Percentiles rank a stretch among this genome's conserved stretches.
phyloP scores from a whole-genome alignment of 2,888 invertebrate genomes.

The Synanthedon myopaeformis region DNA sequence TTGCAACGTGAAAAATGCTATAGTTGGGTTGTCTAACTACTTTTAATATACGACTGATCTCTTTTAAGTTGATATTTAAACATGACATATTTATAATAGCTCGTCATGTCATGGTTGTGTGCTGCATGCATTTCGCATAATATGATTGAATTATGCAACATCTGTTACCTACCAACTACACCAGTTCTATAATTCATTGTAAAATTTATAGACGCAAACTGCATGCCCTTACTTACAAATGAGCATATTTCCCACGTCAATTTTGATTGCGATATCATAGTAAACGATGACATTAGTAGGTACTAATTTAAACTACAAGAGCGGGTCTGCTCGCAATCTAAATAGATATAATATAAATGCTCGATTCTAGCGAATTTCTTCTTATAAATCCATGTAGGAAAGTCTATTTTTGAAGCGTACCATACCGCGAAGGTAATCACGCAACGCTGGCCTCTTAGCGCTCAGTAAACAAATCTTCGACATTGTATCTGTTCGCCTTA shows the following conservation, averaged over 20 bases:
- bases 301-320: conserved; percentile 53
- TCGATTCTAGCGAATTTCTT: conserved; percentile 24
- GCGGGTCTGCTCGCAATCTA: conserved; percentile 29
- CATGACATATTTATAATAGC: not conserved
- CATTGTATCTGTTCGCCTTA: conserved; percentile 64
- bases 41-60: too few species aligned
- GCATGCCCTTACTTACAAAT: conserved; percentile 50
- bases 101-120: conserved; percentile 3
- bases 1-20: too few species aligned
- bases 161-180: conserved; percentile 24
- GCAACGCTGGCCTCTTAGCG: conserved; percentile 48
- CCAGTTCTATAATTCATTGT: conserved; percentile 54
- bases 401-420: conserved; percentile 39
- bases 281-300: conserved; percentile 60
- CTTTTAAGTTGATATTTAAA: not conserved
- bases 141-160: conserved; percentile 59
- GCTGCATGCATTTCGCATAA: conserved; percentile 15
- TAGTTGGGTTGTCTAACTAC: too few species aligned
- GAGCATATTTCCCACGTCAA: conserved; percentile 67
- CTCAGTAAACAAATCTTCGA: conserved; percentile 63
- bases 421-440: conserved; percentile 37
- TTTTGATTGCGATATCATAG: conserved; percentile 66
- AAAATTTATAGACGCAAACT: conserved; percentile 54
- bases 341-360: conserved; percentile 39
- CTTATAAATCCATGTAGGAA: conserved; percentile 33